Conservation (phyloP, 1,140 invertebrate genomes). For the Zophobas morio region DNA sequence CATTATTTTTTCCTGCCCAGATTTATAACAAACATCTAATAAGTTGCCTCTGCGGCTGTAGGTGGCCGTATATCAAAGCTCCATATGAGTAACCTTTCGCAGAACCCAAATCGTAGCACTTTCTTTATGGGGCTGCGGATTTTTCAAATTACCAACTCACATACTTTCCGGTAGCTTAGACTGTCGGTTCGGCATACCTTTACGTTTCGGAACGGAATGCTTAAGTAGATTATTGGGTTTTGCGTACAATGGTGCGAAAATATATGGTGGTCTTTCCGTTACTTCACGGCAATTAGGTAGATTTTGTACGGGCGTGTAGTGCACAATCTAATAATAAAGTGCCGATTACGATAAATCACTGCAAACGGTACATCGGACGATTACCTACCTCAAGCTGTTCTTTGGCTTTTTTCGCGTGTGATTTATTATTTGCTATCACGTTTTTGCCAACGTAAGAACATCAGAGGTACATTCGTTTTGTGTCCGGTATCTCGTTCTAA, state of each 20-base stretch:
- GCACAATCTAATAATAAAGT: constrained; percentile 27
- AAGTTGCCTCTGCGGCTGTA: constrained; percentile 10
- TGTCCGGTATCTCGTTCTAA: background rate
- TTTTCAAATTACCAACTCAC: constrained; percentile 11
- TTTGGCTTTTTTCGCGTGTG: constrained; percentile 12
- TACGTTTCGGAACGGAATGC: background rate
- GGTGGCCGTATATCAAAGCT: constrained; percentile 26
- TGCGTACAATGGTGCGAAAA: background rate
- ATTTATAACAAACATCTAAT: constrained; percentile 48
- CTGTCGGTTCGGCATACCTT: background rate
- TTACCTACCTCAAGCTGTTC: constrained; percentile 24
- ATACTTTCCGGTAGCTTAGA: background rate
- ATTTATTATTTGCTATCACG: constrained; percentile 31
- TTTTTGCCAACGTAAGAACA: constrained; percentile 1
- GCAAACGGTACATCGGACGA: constrained; percentile 10
- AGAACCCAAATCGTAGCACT: background rate
- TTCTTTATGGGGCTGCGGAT: constrained; percentile 2
- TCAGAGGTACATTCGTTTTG: constrained; percentile 3
- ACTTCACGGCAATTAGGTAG: constrained; percentile 16
- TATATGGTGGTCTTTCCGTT: background rate
- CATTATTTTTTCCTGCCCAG: constrained; percentile 41
- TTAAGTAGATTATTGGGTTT: background rate
- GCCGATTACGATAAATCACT: constrained; percentile 12
- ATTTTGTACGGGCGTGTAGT: constrained; percentile 11
- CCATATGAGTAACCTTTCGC: constrained; percentile 42